Percentiles rank a stretch among this genome's conserved stretches.
These are phyloP conservation scores for Anoura caudifer DNA, from an alignment of 2,113 vertebrate genomes.

Conservation along the genomic window DNA sequence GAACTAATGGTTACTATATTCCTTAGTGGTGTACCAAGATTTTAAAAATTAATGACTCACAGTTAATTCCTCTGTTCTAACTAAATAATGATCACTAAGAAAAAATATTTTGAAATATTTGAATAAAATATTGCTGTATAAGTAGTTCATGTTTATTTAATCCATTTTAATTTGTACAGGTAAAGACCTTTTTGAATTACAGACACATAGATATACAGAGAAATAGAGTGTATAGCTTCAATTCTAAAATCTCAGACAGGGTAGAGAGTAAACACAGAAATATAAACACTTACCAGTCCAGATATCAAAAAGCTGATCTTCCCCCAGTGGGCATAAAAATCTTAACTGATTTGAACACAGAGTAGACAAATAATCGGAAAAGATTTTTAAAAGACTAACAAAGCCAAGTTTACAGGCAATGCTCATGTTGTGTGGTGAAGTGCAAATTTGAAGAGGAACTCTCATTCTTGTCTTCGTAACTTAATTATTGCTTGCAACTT, in stretches of 20 bases:
- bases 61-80: neutral
- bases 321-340: neutral
- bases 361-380: neutral
- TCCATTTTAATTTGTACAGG: neutral
- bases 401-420: no score
- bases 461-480: no score
- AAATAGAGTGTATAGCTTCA: neutral
- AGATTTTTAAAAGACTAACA: neutral
- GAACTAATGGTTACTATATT: neutral
- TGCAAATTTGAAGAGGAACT: no score
- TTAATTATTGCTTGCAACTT: no score
- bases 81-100: neutral
- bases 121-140: neutral
- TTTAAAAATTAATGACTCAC: neutral
- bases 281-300: neutral
- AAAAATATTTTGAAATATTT: neutral
- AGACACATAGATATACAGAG: neutral
- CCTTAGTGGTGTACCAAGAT: neutral
- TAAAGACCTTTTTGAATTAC: neutral
- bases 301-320: neutral
- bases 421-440: no score
- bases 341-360: neutral
- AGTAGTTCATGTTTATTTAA: neutral
- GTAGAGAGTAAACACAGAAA: neutral
- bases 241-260: neutral